Conservation (phyloP, 2,888 invertebrate genomes). For the Ornithoptera priamus region DNA sequence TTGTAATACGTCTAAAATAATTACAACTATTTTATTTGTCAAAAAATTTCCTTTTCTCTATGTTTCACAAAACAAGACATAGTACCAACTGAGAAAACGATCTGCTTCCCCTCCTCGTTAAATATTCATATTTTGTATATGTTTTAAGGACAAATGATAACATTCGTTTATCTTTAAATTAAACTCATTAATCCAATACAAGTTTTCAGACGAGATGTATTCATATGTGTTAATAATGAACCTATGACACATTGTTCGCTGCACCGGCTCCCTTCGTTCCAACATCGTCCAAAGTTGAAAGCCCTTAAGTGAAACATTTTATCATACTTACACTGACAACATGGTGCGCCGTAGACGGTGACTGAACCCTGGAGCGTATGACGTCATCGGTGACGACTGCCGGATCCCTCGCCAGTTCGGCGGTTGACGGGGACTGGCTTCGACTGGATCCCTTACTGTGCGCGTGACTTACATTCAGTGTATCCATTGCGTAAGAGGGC, state of each 20-base stretch:
- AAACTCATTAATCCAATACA: not conserved
- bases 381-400: slow-evolving; percentile 68
- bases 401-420: slow-evolving; percentile 70
- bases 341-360: slow-evolving; percentile 68
- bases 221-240: not conserved
- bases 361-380: slow-evolving; percentile 72
- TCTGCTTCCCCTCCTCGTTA: too few species aligned
- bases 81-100: too few species aligned
- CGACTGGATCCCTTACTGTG: slow-evolving; percentile 82
- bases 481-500: slow-evolving; percentile 57
- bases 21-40: too few species aligned
- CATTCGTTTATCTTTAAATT: not conserved
- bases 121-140: too few species aligned
- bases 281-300: slow-evolving; percentile 13
- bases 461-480: slow-evolving; percentile 67
- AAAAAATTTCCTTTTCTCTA: too few species aligned
- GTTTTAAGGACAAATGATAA: too few species aligned
- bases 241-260: not conserved
- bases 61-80: too few species aligned
- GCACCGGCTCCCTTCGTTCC: not conserved
- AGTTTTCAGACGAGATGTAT: not conserved
- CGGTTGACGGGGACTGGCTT: slow-evolving; percentile 80
- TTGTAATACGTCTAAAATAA: too few species aligned
- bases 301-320: slow-evolving; percentile 8
- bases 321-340: slow-evolving; percentile 59